These are phyloP conservation scores for Zaprionus inermis DNA, from an alignment of 1,140 invertebrate genomes.

Conservation along the genomic window DNA sequence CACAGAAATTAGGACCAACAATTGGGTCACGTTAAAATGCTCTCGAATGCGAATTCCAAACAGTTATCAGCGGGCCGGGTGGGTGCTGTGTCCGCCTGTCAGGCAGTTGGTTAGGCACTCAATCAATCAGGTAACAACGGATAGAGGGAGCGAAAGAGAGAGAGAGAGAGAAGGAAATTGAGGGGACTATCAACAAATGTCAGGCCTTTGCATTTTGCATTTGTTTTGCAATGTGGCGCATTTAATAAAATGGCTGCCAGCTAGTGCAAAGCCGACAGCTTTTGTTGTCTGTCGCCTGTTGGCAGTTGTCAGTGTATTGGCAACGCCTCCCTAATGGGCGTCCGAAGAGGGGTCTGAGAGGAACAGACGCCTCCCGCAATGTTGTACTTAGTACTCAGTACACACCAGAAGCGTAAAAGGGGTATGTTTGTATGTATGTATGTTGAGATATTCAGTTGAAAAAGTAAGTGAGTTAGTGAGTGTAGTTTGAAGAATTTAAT, in stretches of 20 bases:
- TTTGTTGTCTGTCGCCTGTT: slow-evolving; percentile 21
- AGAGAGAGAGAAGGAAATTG: not conserved
- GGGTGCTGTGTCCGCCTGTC: slow-evolving; percentile 23
- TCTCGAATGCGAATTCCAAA: slow-evolving; percentile 4
- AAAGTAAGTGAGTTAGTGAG: not conserved
- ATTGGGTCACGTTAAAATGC: slow-evolving; percentile 57
- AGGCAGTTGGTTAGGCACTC: slow-evolving; percentile 44
- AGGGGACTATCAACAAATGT: slow-evolving; percentile 39
- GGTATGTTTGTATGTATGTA: too few relatives aligned
- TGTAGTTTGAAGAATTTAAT: not conserved
- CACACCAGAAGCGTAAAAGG: not conserved
- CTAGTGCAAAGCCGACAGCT: slow-evolving; percentile 26
- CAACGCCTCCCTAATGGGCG: not conserved
- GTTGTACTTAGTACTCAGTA: slow-evolving; percentile 9
- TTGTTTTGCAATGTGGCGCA: slow-evolving; percentile 41
- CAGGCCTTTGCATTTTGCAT: slow-evolving; percentile 40
- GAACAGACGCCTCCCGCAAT: slow-evolving; percentile 6
- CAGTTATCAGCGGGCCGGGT: not conserved
- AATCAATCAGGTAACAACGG: slow-evolving; percentile 60
- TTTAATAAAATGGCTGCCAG: slow-evolving; percentile 43
- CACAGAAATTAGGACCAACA: slow-evolving; percentile 61
- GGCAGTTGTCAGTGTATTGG: slow-evolving; percentile 11
- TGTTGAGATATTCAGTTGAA: not conserved
- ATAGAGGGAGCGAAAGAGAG: not conserved
- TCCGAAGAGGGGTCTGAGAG: not conserved